A percentile compares a stretch with the other conserved stretches of the same genome.
These are phyloP conservation scores for Cabera pusaria DNA, from an alignment of 2,888 invertebrate genomes.

Conservation along the genomic window DNA sequence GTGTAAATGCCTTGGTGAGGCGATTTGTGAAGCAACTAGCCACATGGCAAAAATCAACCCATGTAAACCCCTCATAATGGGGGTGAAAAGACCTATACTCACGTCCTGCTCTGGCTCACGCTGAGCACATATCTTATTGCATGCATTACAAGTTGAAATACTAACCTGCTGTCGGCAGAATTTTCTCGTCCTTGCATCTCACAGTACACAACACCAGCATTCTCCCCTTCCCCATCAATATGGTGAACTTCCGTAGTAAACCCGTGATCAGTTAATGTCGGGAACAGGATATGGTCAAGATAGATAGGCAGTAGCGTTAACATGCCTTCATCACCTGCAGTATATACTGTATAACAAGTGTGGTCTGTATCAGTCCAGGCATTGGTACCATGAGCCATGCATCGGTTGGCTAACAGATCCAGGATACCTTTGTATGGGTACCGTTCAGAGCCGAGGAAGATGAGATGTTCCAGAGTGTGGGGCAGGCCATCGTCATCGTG, in stretches of 20 bases:
- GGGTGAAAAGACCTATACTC: too few species aligned
- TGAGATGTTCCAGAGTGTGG: conserved; percentile 95
- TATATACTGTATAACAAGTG: conserved; percentile 95
- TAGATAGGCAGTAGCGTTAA: conserved; percentile 94
- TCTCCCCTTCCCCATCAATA: conserved; percentile 92
- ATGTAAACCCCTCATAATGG: too few species aligned
- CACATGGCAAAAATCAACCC: too few species aligned
- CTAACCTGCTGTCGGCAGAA: conserved; percentile 86
- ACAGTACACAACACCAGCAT: conserved; percentile 97
- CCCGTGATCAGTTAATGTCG: conserved; percentile 91
- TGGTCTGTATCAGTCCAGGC: conserved; percentile 95
- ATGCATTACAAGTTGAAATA: not conserved
- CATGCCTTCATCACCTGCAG: conserved; percentile 93
- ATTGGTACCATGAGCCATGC: conserved; percentile 95
- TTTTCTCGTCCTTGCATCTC: conserved; percentile 96
- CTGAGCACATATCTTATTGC: too few species aligned
- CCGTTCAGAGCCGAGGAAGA: conserved; percentile 94
- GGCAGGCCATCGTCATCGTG: conserved; percentile 96
- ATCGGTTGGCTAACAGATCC: conserved; percentile 94
- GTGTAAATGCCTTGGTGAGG: too few species aligned
- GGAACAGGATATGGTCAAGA: conserved; percentile 94
- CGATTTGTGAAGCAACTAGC: too few species aligned
- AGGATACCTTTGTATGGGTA: conserved; percentile 96
- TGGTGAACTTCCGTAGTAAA: conserved; percentile 97
- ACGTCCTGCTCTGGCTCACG: too few species aligned